Base-by-base conservation (phyloP, 2,888 invertebrate genomes). In the Xanthia togata region DNA sequence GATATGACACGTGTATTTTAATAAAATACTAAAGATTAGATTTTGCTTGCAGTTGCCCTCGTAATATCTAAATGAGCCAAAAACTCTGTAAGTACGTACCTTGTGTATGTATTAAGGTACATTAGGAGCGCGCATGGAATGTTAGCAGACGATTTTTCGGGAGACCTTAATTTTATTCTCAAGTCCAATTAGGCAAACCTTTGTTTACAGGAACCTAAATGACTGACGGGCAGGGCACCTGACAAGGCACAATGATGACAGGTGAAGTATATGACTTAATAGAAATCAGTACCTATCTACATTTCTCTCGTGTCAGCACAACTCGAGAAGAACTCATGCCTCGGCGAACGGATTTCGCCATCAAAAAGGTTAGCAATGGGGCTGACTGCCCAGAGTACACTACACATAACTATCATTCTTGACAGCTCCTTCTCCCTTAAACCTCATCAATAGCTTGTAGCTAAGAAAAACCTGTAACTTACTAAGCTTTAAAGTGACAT, bases 401-500 rank as follows among this genome's bases (percentile, higher is more conserved):
- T 4, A 59, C 9, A 26, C 8, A 9, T 17, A 31, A 59, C 23
- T 62, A 62, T 23, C 6, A 23, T 23, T 35, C 23, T 12, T 35
- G 3, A 12, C 23, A 35, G 23, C 23, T 55, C 12, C n/a, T 55
- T 55, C 12, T 12, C n/a, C 12, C 55, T 55, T 41, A 55, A 2
- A 12, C 2, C n/a, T 0, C 23, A 23, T n/a, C 55, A n/a, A 55
- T 12, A 55, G n/a, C 20, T n/a, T 41, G 41, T 9, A 11, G 11
- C 41, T 41, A 17, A 60, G 1, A 44, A 23, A 50, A 53, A 26
- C n/a, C 31, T 62, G 35, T 31, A 73, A 89, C 93, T 90, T 90
- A 95, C 94, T 93, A 6, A 93, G 87, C 82, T 91, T 91, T 11
- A 94, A 86, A 5, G 82, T 79, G 2, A 86, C 38, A 11, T 93